Percentiles rank a stretch among this genome's conserved stretches.
Conservation (phyloP, 2,888 invertebrate genomes). For the Coremacera marginata region DNA sequence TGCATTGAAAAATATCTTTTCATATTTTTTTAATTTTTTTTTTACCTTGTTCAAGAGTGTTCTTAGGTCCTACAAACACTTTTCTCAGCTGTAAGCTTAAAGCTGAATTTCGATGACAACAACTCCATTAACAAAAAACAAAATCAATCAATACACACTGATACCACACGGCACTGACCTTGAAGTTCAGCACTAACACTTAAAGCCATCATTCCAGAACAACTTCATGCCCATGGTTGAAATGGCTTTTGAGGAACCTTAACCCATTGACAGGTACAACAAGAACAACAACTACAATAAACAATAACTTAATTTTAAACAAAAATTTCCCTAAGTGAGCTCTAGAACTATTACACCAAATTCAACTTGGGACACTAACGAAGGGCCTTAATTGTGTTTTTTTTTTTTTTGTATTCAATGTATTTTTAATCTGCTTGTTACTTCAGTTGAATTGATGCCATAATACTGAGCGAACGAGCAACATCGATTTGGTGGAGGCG, state of each 20-base stretch:
- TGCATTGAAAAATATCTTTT: too few species aligned
- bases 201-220: not conserved
- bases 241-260: not conserved
- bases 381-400: too few species aligned
- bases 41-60: too few species aligned
- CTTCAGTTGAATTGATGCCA: not conserved
- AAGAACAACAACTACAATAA: constrained; percentile 24
- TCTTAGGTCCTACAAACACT: too few species aligned
- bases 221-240: too few species aligned
- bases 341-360: too few species aligned
- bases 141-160: not conserved
- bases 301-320: not conserved
- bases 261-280: not conserved
- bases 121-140: too few species aligned
- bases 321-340: not conserved
- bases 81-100: too few species aligned
- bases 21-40: too few species aligned
- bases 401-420: not conserved
- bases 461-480: not conserved
- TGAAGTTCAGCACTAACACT: not conserved
- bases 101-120: too few species aligned
- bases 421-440: not conserved
- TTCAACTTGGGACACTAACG: too few species aligned
- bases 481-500: not conserved
- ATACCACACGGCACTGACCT: not conserved